Evolutionary conservation across 1,140 invertebrate genomes (phyloP).

Genomic region (Drosophila sucinea): DNA sequence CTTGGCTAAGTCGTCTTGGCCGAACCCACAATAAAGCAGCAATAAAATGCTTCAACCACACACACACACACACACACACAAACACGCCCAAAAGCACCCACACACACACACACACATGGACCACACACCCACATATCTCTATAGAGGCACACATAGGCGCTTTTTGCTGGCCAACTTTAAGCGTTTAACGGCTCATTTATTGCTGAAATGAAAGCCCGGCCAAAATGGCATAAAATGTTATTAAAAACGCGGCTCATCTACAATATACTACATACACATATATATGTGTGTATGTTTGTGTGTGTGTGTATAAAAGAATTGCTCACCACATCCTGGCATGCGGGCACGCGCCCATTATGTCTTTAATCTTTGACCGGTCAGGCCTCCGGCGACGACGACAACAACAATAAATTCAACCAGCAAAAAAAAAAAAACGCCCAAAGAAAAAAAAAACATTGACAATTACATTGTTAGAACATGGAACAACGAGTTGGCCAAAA

Average conservation of each 20-base stretch:
- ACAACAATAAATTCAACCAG: conserved; percentile 13
- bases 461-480: conserved; percentile 21
- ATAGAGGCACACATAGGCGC: conserved; percentile 11
- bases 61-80: conserved; percentile 33
- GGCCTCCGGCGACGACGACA: conserved; percentile 10
- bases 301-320: not conserved
- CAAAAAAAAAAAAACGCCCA: not conserved
- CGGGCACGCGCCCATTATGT: conserved; percentile 57
- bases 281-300: not conserved
- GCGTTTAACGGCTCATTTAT: conserved; percentile 80
- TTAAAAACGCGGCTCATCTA: conserved; percentile 56
- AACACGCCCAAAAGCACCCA: not conserved
- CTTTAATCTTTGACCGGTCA: conserved; percentile 67
- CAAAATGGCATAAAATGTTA: conserved; percentile 66
- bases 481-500: no score
- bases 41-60: conserved; percentile 66
- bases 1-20: conserved; percentile 61
- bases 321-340: conserved; percentile 11
- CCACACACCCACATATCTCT: conserved; percentile 25
- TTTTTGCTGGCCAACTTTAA: conserved; percentile 53
- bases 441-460: conserved; percentile 36
- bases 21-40: conserved; percentile 73
- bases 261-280: conserved; percentile 23
- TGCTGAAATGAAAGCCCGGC: conserved; percentile 33
- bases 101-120: conserved; percentile 19